phyloP scores from a whole-genome alignment of 2,888 invertebrate genomes.

The Drosophila pseudotalamancana region DNA sequence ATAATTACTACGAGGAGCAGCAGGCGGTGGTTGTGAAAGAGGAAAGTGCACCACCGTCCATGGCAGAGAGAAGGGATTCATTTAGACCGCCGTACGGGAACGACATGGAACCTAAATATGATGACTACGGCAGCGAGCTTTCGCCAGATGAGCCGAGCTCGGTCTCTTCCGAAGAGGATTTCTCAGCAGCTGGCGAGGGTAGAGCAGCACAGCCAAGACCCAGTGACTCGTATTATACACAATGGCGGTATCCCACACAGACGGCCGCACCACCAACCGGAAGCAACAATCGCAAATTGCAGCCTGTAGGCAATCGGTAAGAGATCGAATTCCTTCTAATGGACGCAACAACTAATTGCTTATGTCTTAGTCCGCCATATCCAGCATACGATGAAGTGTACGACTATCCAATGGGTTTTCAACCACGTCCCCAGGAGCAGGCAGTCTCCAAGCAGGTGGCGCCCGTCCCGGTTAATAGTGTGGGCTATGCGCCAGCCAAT shows the following conservation, averaged over 20 bases:
- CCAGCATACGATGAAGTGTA: constrained; percentile 62
- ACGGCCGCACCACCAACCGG: constrained; percentile 27
- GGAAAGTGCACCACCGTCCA: constrained; percentile 43
- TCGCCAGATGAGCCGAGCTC: constrained; percentile 3
- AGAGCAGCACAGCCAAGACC: constrained; percentile 46
- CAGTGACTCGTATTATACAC: constrained; percentile 53
- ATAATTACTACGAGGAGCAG: constrained; percentile 65
- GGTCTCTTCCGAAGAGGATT: background rate
- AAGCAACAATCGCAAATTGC: constrained; percentile 52
- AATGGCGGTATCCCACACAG: constrained; percentile 43
- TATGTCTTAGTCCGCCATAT: constrained; percentile 51
- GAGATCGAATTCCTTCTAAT: background rate
- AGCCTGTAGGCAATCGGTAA: constrained; percentile 53
- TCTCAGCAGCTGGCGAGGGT: constrained; percentile 31
- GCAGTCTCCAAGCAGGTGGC: constrained; percentile 41
- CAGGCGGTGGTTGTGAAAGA: constrained; percentile 63
- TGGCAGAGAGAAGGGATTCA: constrained; percentile 39
- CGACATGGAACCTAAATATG: constrained; percentile 43
- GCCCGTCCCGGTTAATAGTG: constrained; percentile 3
- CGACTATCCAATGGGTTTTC: constrained; percentile 73
- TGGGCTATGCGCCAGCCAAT: constrained; percentile 14
- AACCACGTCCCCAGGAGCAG: constrained; percentile 43
- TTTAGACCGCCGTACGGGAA: constrained; percentile 45
- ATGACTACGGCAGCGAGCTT: constrained; percentile 50
- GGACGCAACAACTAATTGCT: background rate